These are phyloP conservation scores for Pipistrellus nathusii DNA, from an alignment of 2,797 vertebrate species.

Conservation along the genomic window DNA sequence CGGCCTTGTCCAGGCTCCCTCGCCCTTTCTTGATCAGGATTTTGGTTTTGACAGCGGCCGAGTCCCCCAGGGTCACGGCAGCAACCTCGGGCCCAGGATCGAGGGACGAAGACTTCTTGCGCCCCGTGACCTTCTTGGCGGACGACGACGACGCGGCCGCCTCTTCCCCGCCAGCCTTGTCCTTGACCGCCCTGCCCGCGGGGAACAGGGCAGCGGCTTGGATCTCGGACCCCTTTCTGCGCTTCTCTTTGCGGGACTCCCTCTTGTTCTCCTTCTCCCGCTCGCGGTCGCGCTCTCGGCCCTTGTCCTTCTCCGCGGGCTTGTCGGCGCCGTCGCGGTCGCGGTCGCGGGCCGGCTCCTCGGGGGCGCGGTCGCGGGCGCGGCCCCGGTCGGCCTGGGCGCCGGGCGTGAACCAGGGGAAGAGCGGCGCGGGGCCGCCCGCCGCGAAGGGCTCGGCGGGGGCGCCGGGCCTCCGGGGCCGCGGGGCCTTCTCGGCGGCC, in stretches of 20 bases:
- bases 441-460: slow-evolving; percentile 91
- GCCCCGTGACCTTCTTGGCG: slow-evolving; percentile 92
- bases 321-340: slow-evolving; percentile 87
- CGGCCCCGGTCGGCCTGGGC: slow-evolving; percentile 89
- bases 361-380: slow-evolving; percentile 90
- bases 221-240: slow-evolving; percentile 92
- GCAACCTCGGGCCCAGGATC: slow-evolving; percentile 89
- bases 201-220: slow-evolving; percentile 91
- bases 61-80: slow-evolving; percentile 87
- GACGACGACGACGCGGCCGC: slow-evolving; percentile 87
- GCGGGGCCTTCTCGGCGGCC: slow-evolving; percentile 88
- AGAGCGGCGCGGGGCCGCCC: slow-evolving; percentile 92
- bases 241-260: slow-evolving; percentile 93
- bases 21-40: slow-evolving; percentile 93
- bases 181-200: slow-evolving; percentile 89
- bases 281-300: slow-evolving; percentile 92
- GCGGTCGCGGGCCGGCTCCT: slow-evolving; percentile 90
- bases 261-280: slow-evolving; percentile 97
- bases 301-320: slow-evolving; percentile 89
- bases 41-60: slow-evolving; percentile 90
- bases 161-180: slow-evolving; percentile 90
- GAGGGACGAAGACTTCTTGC: slow-evolving; percentile 91
- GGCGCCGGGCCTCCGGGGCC: slow-evolving; percentile 85
- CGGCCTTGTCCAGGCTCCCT: slow-evolving; percentile 88
- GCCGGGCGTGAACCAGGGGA: slow-evolving; percentile 93